Percentiles rank a stretch among this genome's conserved stretches.
Conservation (phyloP, 2,113 vertebrate species). For the Hystrix cristata region DNA sequence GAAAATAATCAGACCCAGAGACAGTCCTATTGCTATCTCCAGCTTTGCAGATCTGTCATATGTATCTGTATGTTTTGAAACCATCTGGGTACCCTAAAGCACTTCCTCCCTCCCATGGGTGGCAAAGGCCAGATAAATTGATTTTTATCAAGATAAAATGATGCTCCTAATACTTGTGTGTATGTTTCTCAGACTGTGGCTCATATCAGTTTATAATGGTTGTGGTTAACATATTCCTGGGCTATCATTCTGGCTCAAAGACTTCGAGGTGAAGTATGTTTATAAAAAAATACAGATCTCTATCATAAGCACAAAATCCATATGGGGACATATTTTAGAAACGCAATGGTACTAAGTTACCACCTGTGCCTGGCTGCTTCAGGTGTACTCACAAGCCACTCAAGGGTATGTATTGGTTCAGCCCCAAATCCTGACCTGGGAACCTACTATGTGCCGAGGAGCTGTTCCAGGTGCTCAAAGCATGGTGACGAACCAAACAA, state of each 20-base stretch:
- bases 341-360: slow-evolving; percentile 6
- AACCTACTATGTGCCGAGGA: background rate
- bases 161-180: background rate
- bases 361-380: background rate
- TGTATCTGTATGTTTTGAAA: slow-evolving; percentile 5
- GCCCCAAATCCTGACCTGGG: background rate
- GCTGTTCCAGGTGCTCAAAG: background rate
- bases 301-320: background rate
- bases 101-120: background rate
- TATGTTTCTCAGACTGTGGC: background rate
- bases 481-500: background rate
- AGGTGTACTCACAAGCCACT: background rate
- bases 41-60: background rate
- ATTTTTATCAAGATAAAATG: slow-evolving; percentile 39
- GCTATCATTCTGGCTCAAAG: background rate
- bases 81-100: background rate
- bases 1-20: background rate
- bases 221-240: background rate
- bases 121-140: background rate
- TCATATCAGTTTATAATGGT: background rate
- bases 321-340: background rate
- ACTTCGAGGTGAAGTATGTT: slow-evolving; percentile 30
- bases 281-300: slow-evolving; percentile 21
- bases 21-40: background rate
- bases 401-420: background rate